Conservation (phyloP, 2,113 vertebrate genomes). For the Sinocyclocheilus maitianheensis region DNA sequence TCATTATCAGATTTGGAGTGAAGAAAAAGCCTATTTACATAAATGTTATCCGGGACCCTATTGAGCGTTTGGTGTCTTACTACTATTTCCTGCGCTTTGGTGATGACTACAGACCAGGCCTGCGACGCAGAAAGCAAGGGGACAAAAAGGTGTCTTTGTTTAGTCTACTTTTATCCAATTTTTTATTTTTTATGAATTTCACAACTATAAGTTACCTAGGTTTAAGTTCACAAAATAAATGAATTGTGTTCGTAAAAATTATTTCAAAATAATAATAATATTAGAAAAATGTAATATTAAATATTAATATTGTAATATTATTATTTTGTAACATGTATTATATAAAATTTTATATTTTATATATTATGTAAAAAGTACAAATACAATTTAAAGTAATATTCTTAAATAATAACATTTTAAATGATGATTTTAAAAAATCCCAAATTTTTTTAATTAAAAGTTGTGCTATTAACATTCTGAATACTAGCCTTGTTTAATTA, state of each 20-base stretch:
- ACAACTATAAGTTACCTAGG: not conserved
- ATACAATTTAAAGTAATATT: too few relatives aligned
- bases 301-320: too few relatives aligned
- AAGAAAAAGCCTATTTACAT: constrained; percentile 98
- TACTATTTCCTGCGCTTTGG: constrained; percentile 98
- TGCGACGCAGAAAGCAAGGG: constrained; percentile 95
- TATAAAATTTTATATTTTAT: too few relatives aligned
- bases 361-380: too few relatives aligned
- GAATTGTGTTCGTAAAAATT: not conserved
- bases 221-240: not conserved
- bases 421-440: too few relatives aligned
- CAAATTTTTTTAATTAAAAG: too few relatives aligned
- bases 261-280: not conserved
- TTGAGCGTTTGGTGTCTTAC: constrained; percentile 96
- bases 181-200: not conserved
- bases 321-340: too few relatives aligned
- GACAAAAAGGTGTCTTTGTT: constrained; percentile 90
- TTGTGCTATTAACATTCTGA: too few relatives aligned
- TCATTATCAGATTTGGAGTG: constrained; percentile 87
- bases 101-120: constrained; percentile 95
- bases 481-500: too few relatives aligned
- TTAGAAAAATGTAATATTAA: too few relatives aligned
- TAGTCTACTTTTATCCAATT: not conserved
- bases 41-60: constrained; percentile 95
- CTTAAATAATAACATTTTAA: too few relatives aligned